Base-by-base conservation (phyloP, 35 echinoderm and acorn worm genomes). In the Amphiura filiformis region DNA sequence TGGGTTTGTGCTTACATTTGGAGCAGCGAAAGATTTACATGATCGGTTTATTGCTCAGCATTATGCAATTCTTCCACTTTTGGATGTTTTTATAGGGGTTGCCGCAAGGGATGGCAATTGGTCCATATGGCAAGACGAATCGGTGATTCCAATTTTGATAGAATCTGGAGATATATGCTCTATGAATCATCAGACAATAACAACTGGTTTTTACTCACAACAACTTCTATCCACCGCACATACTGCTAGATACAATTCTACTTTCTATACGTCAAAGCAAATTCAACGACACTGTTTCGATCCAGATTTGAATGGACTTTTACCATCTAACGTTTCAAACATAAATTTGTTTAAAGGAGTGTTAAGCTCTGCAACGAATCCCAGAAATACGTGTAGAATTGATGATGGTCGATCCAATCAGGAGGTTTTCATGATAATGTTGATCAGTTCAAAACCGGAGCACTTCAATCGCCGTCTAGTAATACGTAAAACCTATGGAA, bases 401-500 rank as follows among this genome's bases (percentile, higher is more conserved):
- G 9, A 57, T 35, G 14, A 57, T 17, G 44, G 44, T 13, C 61
- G 36, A 2, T 12, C 3, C 1, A 5, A 32, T 1, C 9, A 30
- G 26, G 32, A 78, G 5, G 79, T 88, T 17, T 32, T 80, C 14
- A 1, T 88, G 26, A 78, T 65, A 17, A 17, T 64, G 39, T 34
- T 88, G 0, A 17, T 47, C 17, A 80, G 14, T 38, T 77, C 87
- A 0, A 14, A 39, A 4, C 87, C 87, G 13, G 12, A 26, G 0
- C 87, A 88, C 32, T 76, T 88, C 35, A 41, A 28, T 65, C 26
- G 15, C 0, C 37, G 87, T 31, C 12, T 33, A 39, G 78, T 14
- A 23, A 88, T 88, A 0, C 28, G 87, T 30, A 33, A 57, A 1
- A 88, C 87, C 0, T 88, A 78, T 77, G 87, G 20, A 34, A 18